phyloP scores from a whole-genome alignment of 1,140 invertebrate species.

The Acromyrmex echinatior region DNA sequence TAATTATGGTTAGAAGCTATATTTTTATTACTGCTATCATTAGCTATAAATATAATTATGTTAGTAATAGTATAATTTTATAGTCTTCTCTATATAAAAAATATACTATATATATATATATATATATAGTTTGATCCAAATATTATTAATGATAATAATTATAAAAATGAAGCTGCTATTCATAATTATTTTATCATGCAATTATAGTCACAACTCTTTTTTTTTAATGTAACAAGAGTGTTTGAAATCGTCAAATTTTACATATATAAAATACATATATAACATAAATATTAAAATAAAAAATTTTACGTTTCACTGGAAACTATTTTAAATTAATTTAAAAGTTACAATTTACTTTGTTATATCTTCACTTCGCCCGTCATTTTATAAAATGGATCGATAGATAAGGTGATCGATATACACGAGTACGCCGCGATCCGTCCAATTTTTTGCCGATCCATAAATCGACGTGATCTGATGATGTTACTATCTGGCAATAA shows the following conservation, averaged over 20 bases:
- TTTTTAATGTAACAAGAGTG: background rate
- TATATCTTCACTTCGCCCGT: background rate
- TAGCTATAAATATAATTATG: too few species aligned
- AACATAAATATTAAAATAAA: constrained; percentile 1
- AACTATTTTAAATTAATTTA: background rate
- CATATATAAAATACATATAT: background rate
- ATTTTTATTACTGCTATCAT: too few species aligned
- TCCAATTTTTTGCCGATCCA: background rate
- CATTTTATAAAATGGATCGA: background rate
- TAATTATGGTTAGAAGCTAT: too few species aligned
- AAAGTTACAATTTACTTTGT: background rate
- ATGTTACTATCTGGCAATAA: constrained; percentile 1
- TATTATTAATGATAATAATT: too few species aligned
- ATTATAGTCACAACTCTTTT: too few species aligned
- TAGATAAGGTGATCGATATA: constrained; percentile 1
- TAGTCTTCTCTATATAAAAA: too few species aligned
- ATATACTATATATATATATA: too few species aligned
- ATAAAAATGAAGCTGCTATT: too few species aligned
- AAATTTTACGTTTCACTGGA: background rate
- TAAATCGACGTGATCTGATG: background rate
- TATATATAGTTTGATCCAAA: too few species aligned
- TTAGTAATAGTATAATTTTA: too few species aligned
- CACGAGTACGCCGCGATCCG: too few species aligned
- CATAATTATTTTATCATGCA: too few species aligned
- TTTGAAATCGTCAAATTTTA: background rate